phyloP scores from a whole-genome alignment of 2,888 invertebrate genomes.

The Lymantria dispar region DNA sequence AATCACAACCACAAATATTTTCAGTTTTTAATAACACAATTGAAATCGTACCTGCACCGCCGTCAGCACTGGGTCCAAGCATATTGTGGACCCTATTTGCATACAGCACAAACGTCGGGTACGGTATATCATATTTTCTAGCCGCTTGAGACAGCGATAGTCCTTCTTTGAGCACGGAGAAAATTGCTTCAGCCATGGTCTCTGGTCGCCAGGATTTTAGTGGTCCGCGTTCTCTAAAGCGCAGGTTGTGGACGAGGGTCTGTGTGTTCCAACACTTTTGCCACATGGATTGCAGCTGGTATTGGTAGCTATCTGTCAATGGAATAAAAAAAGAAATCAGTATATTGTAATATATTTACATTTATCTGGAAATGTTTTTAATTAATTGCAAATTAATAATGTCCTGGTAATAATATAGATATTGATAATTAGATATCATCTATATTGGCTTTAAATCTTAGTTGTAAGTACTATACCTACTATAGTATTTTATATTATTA shows the following conservation, averaged over 20 bases:
- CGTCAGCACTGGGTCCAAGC: constrained; percentile 95
- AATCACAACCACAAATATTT: not conserved
- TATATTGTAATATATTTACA: not conserved
- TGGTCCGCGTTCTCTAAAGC: constrained; percentile 95
- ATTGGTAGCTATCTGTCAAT: constrained; percentile 96
- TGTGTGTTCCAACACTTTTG: constrained; percentile 98
- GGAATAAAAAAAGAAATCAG: constrained; percentile 50
- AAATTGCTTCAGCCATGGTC: constrained; percentile 97
- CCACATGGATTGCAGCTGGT: constrained; percentile 97
- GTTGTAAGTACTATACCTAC: no score
- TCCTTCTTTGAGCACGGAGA: constrained; percentile 95
- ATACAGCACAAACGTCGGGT: constrained; percentile 96
- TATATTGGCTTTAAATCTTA: no score
- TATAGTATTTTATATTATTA: no score
- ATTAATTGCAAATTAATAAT: no score
- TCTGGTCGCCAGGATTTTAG: constrained; percentile 96
- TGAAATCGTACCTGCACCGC: constrained; percentile 89
- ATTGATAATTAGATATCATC: no score
- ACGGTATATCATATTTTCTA: constrained; percentile 96
- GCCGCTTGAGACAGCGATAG: constrained; percentile 94
- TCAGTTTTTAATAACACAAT: constrained; percentile 3
- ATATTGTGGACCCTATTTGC: constrained; percentile 97
- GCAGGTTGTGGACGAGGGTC: constrained; percentile 93
- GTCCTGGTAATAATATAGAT: no score
- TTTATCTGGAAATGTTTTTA: no score